Conservation (phyloP, 2,797 vertebrate genomes). For the Lithobates sylvaticus region DNA sequence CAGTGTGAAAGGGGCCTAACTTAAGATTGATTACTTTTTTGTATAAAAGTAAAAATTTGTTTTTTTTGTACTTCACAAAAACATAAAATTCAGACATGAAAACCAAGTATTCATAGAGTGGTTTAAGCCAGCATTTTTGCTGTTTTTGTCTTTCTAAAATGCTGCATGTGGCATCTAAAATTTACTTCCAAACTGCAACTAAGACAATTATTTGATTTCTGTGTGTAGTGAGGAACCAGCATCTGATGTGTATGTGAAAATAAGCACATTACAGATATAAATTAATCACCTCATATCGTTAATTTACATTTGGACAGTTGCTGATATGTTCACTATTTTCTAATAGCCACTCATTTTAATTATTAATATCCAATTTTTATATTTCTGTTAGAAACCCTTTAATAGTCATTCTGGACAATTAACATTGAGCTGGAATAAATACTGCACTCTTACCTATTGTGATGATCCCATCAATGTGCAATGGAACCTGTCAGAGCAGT, state of each 20-base stretch:
- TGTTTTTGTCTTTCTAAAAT: not conserved
- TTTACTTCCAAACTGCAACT: not conserved
- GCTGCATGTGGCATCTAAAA: not conserved
- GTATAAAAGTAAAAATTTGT: no score
- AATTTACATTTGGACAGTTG: not conserved
- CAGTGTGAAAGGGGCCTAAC: no score
- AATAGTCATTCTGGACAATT: constrained; percentile 47
- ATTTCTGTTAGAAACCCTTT: constrained; percentile 1
- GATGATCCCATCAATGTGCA: constrained; percentile 59
- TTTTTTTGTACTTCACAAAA: no score
- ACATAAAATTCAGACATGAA: not conserved
- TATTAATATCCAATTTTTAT: constrained; percentile 36
- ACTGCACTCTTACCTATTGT: constrained; percentile 57
- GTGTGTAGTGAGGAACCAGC: no score
- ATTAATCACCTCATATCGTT: not conserved
- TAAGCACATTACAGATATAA: not conserved
- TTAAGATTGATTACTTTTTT: no score
- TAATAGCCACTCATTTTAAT: constrained; percentile 23
- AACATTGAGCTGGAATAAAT: constrained; percentile 45
- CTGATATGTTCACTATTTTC: not conserved
- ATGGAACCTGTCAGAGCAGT: constrained; percentile 58
- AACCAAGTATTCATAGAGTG: not conserved
- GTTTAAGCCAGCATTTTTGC: not conserved
- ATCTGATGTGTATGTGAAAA: not conserved
- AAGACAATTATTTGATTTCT: not conserved